These are phyloP conservation scores for Tribolium castaneum DNA, from an alignment of 1,140 invertebrate species.

Conservation along the genomic window DNA sequence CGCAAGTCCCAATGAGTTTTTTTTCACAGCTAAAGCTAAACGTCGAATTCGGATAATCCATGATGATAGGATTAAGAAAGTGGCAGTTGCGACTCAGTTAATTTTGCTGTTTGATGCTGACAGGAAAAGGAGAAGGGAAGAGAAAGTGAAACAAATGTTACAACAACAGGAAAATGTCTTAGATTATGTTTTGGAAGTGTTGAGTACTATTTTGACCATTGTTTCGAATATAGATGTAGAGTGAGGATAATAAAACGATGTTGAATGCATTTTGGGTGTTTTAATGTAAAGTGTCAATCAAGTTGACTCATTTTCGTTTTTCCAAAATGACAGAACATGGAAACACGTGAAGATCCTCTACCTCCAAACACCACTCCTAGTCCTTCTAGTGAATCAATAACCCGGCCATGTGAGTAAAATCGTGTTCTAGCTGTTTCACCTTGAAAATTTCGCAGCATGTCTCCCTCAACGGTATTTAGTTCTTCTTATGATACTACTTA, in stretches of 20 bases:
- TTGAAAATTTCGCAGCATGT: too few species aligned
- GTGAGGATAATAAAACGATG: background rate
- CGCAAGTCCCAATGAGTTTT: background rate
- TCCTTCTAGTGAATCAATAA: too few species aligned
- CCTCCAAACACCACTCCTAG: too few species aligned
- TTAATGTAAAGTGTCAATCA: too few species aligned
- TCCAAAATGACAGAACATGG: too few species aligned
- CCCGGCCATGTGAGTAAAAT: too few species aligned
- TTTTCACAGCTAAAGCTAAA: background rate
- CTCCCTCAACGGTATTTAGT: too few species aligned
- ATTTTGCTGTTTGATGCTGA: background rate
- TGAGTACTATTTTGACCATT: background rate
- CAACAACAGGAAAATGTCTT: background rate
- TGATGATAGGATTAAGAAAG: background rate
- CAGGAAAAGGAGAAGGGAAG: background rate
- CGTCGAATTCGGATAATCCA: background rate
- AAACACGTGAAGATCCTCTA: too few species aligned
- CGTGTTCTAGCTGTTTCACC: too few species aligned
- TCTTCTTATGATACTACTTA: too few species aligned
- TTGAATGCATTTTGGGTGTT: background rate
- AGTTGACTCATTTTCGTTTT: too few species aligned
- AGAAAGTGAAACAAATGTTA: background rate
- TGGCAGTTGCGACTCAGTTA: background rate
- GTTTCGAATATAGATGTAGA: background rate
- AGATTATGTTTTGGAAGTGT: background rate